phyloP scores from a whole-genome alignment of 2,888 invertebrate genomes.

The Altica lythri region DNA sequence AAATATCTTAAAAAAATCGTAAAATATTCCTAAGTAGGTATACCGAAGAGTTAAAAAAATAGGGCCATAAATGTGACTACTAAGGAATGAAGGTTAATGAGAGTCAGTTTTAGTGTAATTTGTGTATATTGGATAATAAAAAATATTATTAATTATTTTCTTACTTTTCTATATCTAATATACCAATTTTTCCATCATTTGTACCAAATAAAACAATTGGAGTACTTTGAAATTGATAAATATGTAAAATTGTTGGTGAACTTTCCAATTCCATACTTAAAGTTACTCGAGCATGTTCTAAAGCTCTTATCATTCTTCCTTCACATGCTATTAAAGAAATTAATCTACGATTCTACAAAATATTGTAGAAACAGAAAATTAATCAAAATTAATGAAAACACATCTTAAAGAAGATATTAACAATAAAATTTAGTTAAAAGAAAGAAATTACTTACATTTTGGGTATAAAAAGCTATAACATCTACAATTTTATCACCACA shows the following conservation, averaged over 20 bases:
- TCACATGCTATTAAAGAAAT: constrained; percentile 80
- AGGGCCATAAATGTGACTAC: no score
- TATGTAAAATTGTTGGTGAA: constrained; percentile 66
- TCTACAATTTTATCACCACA: constrained; percentile 89
- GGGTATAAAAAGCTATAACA: constrained; percentile 68
- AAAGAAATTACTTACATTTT: constrained; percentile 61
- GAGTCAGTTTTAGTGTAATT: no score
- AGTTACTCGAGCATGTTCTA: constrained; percentile 74
- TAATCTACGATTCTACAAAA: constrained; percentile 63
- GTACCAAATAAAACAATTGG: constrained; percentile 82
- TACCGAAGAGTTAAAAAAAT: no score
- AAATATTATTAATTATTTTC: not conserved
- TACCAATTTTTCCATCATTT: constrained; percentile 85
- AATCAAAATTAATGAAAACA: no score
- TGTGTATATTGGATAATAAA: no score
- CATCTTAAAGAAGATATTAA: no score
- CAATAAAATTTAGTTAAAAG: not conserved
- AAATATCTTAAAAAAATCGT: no score
- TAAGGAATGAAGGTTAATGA: no score
- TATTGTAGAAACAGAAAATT: no score
- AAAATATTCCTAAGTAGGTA: no score
- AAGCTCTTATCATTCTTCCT: constrained; percentile 76
- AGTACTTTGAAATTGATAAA: constrained; percentile 71
- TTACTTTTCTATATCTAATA: constrained; percentile 67
- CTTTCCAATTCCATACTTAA: constrained; percentile 61